These are phyloP conservation scores for Xanthostigma xanthostigma DNA, from an alignment of 2,888 invertebrate genomes.

Conservation along the genomic window DNA sequence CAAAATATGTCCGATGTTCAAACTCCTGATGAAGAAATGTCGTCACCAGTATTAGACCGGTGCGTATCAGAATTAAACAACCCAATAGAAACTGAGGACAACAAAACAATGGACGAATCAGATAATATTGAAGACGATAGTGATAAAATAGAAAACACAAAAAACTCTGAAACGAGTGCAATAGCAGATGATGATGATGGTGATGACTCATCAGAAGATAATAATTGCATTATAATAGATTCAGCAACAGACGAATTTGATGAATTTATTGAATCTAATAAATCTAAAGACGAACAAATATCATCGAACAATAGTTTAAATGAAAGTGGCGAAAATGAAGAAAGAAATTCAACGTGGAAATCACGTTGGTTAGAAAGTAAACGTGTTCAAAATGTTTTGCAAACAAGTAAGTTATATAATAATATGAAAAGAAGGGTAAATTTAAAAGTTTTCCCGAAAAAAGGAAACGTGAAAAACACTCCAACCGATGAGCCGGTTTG, in stretches of 20 bases:
- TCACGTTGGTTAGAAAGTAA: conserved; percentile 4
- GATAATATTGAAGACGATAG: too few species aligned
- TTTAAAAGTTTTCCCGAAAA: too few species aligned
- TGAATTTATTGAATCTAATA: not conserved
- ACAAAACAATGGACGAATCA: too few species aligned
- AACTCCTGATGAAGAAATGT: too few species aligned
- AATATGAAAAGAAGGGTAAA: conserved; percentile 1
- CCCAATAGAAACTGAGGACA: too few species aligned
- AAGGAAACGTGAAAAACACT: too few species aligned
- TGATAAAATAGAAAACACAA: too few species aligned
- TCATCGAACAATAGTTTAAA: not conserved
- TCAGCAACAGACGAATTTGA: conserved; percentile 3
- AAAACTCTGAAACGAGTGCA: not conserved
- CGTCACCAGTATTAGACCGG: too few species aligned
- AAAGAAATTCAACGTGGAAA: conserved; percentile 2
- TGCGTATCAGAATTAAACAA: too few species aligned
- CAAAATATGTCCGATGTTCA: too few species aligned
- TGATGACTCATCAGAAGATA: not conserved
- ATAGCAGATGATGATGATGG: not conserved
- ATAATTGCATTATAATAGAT: conserved; percentile 4
- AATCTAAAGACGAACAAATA: not conserved
- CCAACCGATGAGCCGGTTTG: too few species aligned
- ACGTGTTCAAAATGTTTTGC: conserved; percentile 3
- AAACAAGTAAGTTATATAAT: conserved; percentile 6
- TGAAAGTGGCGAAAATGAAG: not conserved